A percentile compares a stretch with the other conserved stretches of the same genome.
These are phyloP conservation scores for Andrena praecox DNA, from an alignment of 2,888 invertebrate species.

Conservation along the genomic window DNA sequence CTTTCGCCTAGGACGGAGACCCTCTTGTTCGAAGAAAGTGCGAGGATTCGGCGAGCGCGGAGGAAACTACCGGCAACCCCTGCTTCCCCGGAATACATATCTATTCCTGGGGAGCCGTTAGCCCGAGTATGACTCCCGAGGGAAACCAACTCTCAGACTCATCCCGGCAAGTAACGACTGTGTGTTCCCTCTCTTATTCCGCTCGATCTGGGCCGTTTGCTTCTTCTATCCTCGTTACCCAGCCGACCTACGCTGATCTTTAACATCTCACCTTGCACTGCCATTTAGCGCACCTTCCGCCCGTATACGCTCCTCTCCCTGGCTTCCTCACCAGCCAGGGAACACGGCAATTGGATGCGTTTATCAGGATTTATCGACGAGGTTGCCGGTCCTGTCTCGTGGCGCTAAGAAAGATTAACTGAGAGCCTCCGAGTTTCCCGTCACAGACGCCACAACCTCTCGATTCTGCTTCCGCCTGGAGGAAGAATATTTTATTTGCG, in stretches of 20 bases:
- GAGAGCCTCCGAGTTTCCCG: background rate
- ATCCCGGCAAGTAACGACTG: slow-evolving; percentile 80
- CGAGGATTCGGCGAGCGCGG: slow-evolving; percentile 53
- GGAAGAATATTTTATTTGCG: background rate
- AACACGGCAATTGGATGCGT: slow-evolving; percentile 10
- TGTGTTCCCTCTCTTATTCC: slow-evolving; percentile 73
- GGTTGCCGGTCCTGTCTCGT: slow-evolving; percentile 22
- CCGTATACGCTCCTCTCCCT: slow-evolving; percentile 37
- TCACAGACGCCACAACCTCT: background rate
- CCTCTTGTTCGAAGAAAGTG: slow-evolving; percentile 71
- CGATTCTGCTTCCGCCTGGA: background rate
- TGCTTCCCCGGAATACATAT: slow-evolving; percentile 74
- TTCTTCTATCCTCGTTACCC: slow-evolving; percentile 68
- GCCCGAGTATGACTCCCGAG: slow-evolving; percentile 79
- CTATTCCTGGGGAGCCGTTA: slow-evolving; percentile 80
- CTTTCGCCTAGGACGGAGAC: slow-evolving; percentile 73
- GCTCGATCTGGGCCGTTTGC: slow-evolving; percentile 68
- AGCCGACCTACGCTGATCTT: slow-evolving; percentile 67
- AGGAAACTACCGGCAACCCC: slow-evolving; percentile 55
- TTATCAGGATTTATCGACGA: slow-evolving; percentile 45
- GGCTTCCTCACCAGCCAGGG: background rate
- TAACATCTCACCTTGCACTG: slow-evolving; percentile 74
- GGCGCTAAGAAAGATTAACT: slow-evolving; percentile 35
- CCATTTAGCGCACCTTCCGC: slow-evolving; percentile 68
- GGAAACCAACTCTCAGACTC: slow-evolving; percentile 82